Base-by-base conservation (phyloP, 2,113 vertebrate genomes). In the Microcebus griseorufus region DNA sequence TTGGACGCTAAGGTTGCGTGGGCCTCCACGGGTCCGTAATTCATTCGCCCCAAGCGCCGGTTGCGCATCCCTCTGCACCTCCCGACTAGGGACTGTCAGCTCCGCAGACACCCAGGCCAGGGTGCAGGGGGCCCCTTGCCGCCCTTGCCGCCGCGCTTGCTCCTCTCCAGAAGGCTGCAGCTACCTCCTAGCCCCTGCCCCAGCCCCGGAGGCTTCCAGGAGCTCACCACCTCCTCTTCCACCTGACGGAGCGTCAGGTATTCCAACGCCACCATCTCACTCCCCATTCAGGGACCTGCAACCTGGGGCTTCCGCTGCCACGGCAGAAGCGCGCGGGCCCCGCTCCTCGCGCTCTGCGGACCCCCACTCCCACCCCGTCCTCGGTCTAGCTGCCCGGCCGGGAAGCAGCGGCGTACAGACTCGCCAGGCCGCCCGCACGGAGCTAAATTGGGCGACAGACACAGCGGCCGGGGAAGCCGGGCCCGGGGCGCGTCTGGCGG, bases 201-300 rank as follows among this genome's bases (percentile, higher is more conserved):
- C 60, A 4, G 29, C 73, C 64, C 85, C 11, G 4, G 58, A 3
- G n/a, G 92, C 88, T 3, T 53, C 83, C 73, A 10, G 23, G 37
- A 39, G 76, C 80, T 62, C 51, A 3, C 51, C 79, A 20, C 88
- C 79, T 34, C 58, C 18, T 64, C 82, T 93, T 91, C 87, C 87
- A 96, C 92, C 95, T 80, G 94, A 91, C 81, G 9, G 88, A 55
- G 9, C 70, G 16, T 29, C 81, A 82, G 95, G 92, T 88, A 85
- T 97, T 90, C 55, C 37, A 65, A 73, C 0, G 42, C 76, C 53
- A 29, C 3, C 1, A 53, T n/a, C 72, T 22, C 1, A 11, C 25
- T 39, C 67, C 23, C 79, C 2, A 27, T 18, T 88, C 27, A 2
- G 51, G 37, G 17, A 84, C 78, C 22, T 29, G 10, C 16, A 51